Evolutionary conservation across 1,140 invertebrate genomes (phyloP), one percentile per base, ranked within the genome.

Genomic region (Danaus plexippus): DNA sequence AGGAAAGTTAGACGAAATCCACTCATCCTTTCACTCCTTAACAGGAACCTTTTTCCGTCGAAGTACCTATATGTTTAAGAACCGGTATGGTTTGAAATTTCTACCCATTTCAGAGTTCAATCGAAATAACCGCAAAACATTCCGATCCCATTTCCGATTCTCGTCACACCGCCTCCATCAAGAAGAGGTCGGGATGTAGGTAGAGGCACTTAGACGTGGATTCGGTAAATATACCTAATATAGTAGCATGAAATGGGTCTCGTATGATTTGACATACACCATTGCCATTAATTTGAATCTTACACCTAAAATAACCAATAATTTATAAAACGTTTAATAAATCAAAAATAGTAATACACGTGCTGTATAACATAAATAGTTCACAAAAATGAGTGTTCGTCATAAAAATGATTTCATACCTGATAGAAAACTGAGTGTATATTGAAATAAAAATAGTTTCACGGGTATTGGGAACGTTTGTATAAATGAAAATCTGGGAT

Each of bases 121-220:
- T 75, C 70, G 77, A 70, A 76, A 73, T 78, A 77, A 82, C 79
- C 81, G 72, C 81, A 78, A 74, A 80, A 79, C 75, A 77, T 77
- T 82, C 67, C 54, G 64, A 72, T 69, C 71, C 72, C 63, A 77
- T 80, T 80, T 73, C 71, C 73, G 71, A 85, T 85, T 85, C 81
- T 66, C 65, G 73, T 80, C 79, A 82, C 79, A 80, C 61, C 54
- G 61, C 67, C 68, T 70, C 69, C 69, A 79, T 76, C 73, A 75
- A 69, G 68, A 70, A 63, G 67, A 66, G 74, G 72, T 67, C 59
- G 61, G 64, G 67, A 61, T 59, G 64, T 52, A 67, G 67, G 66
- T 72, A 64, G 62, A 60, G 61, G 69, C 60, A 76, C 67, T 73
- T 59, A 50, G 11, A 58, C 45, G 51, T 10, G 57, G 45, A 59